Conservation (phyloP, 2,888 invertebrate genomes). For the Tipula vernalis region DNA sequence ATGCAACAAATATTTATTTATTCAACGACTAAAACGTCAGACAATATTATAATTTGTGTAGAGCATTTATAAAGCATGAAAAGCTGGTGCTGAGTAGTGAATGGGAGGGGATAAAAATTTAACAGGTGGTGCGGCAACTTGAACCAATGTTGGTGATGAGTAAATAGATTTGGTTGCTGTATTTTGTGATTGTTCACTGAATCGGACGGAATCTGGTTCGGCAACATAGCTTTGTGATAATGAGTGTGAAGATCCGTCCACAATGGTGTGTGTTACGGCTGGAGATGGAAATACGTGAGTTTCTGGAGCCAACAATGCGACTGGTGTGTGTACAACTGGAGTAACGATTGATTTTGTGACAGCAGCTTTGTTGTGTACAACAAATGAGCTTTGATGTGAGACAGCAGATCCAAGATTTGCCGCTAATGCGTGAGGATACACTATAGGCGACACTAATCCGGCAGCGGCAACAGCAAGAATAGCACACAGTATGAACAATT, state of each 20-base stretch:
- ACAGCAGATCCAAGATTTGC: slow-evolving; percentile 35
- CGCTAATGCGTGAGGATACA: neutral
- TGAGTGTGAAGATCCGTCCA: slow-evolving; percentile 18
- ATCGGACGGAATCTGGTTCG: neutral
- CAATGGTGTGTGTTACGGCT: slow-evolving; percentile 18
- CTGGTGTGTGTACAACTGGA: slow-evolving; percentile 15
- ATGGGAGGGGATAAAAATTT: neutral
- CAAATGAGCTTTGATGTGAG: slow-evolving; percentile 43
- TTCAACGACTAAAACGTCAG: neutral
- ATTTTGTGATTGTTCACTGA: neutral
- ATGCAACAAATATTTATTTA: neutral
- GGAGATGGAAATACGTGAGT: slow-evolving; percentile 5
- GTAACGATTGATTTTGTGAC: slow-evolving; percentile 20
- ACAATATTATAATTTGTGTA: neutral
- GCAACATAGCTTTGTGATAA: neutral
- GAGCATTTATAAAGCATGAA: neutral
- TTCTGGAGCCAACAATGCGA: neutral
- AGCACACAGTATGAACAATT: slow-evolving; percentile 47
- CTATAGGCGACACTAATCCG: neutral
- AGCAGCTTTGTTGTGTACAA: slow-evolving; percentile 36
- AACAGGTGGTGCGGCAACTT: neutral
- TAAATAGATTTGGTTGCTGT: neutral
- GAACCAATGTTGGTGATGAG: neutral
- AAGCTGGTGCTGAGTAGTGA: neutral
- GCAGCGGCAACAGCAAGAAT: slow-evolving; percentile 38